A percentile compares a stretch with the other conserved stretches of the same genome.
Evolutionary conservation across 2,113 vertebrate genomes (phyloP).

Genomic region (Piliocolobus tephrosceles): DNA sequence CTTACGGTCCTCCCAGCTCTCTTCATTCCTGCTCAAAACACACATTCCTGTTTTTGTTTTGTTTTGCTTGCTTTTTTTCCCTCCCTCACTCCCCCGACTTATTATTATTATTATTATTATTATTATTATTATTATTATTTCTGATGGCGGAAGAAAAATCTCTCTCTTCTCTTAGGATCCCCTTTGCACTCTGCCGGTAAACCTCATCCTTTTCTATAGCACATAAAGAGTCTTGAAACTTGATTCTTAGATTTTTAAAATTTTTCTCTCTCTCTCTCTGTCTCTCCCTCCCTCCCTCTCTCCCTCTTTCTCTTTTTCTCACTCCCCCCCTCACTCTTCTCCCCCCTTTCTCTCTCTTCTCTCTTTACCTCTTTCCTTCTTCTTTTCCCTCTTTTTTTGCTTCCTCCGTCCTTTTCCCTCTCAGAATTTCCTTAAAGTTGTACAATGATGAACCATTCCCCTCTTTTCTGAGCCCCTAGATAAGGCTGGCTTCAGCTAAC

Average conservation of each 20-base stretch:
- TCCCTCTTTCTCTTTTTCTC: neutral
- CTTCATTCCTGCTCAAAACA: constrained; percentile 82
- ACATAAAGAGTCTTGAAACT: constrained; percentile 86
- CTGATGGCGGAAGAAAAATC: constrained; percentile 65
- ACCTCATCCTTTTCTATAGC: constrained; percentile 82
- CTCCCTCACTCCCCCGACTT: neutral
- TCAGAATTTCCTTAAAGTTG: constrained; percentile 82
- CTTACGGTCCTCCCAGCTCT: constrained; percentile 82
- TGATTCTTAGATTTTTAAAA: constrained; percentile 81
- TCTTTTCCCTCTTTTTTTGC: constrained; percentile 44
- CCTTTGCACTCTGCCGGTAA: constrained; percentile 84
- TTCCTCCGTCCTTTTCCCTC: constrained; percentile 63
- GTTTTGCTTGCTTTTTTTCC: constrained; percentile 70
- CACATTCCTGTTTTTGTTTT: constrained; percentile 81
- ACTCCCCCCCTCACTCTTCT: constrained; percentile 56
- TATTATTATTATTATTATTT: neutral
- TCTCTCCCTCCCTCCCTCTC: constrained; percentile 34
- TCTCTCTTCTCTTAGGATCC: constrained; percentile 79
- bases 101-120: neutral
- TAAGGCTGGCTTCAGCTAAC: constrained; percentile 79
- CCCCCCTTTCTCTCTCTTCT: constrained; percentile 51
- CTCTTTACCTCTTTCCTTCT: constrained; percentile 47
- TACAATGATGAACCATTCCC: constrained; percentile 69
- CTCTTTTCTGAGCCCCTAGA: constrained; percentile 75
- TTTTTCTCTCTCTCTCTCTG: constrained; percentile 53